Evolutionary conservation across 2,797 vertebrate species (phyloP).

Genomic region (Chelon auratus): DNA sequence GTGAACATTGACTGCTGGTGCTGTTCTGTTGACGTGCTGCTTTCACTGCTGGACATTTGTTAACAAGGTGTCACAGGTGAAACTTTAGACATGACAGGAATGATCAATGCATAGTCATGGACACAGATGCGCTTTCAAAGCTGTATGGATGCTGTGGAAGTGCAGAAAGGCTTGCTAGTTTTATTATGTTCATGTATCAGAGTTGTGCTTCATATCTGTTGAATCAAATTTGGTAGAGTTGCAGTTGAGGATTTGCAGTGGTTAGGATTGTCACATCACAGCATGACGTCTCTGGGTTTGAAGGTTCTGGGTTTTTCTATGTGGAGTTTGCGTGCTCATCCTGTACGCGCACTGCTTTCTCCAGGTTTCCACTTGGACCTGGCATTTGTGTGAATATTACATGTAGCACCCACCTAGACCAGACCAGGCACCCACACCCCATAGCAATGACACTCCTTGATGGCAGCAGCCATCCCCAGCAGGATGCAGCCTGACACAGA

Average conservation of each 20-base stretch:
- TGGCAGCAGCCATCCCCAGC: no score
- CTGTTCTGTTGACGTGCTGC: conserved; percentile 2
- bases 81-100: conserved; percentile 20
- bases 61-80: conserved; percentile 26
- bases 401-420: no score
- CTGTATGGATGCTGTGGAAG: not conserved
- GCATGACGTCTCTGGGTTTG: no score
- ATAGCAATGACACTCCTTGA: no score
- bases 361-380: no score
- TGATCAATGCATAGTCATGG: conserved; percentile 7
- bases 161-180: not conserved
- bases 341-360: no score
- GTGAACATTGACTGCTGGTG: not conserved
- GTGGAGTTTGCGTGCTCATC: no score
- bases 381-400: no score
- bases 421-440: no score
- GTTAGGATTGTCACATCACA: no score
- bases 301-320: no score
- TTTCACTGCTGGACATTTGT: conserved; percentile 22
- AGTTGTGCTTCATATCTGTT: not conserved
- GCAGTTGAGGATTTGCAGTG: not conserved
- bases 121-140: conserved; percentile 1
- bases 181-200: not conserved
- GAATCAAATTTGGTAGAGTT: not conserved
- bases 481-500: no score